Base-by-base conservation (phyloP, 2,797 vertebrate species). In the Manis crassicaudata region DNA sequence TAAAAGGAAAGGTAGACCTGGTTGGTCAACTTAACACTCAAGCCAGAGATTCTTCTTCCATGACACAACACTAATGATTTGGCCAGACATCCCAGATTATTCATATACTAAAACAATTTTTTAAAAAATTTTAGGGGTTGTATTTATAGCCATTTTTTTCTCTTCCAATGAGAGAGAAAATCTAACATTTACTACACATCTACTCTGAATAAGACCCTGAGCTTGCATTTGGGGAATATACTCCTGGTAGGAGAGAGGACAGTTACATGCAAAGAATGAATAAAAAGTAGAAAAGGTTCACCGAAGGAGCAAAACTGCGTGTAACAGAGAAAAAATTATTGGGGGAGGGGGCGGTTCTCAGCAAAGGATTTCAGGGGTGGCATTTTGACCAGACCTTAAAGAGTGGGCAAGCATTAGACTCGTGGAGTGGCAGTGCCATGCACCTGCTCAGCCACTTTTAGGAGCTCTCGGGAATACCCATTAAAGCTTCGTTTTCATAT, bases 401-500 rank as follows among this genome's bases (percentile, higher is more conserved):
- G 73, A 4, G 35, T 18, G 7, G 85, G 12, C 7, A 27, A 40
- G 50, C 17, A 0, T 43, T 35, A 50, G 70, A 43, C 60, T 67
- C 37, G 62, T 25, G 62, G 85, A 20, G 35, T 9, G 58, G 67
- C 83, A 20, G 37, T 73, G 23, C 70, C 46, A 0, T 0, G 23
- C 37, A 88, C 68, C 76, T 83, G 60, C 56, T 60, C 35, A 40
- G 58, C 43, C 76, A 72, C 88, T 37, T 81, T 56, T 88, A 17
- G 9, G 9, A 35, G 63, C 92, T 88, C 88, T 1, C 27, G 73
- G 84, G 54, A 62, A 68, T 72, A 72, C 82, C 72, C 80, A 46
- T 62, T 29, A 67, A 46, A 72, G 40, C 29, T 94, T 82, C 85
- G 82, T 70, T 88, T 89, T 72, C 62, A 40, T 95, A 84, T 80